These are phyloP conservation scores for Coleophora deauratella DNA, from an alignment of 2,888 invertebrate genomes.

Conservation along the genomic window DNA sequence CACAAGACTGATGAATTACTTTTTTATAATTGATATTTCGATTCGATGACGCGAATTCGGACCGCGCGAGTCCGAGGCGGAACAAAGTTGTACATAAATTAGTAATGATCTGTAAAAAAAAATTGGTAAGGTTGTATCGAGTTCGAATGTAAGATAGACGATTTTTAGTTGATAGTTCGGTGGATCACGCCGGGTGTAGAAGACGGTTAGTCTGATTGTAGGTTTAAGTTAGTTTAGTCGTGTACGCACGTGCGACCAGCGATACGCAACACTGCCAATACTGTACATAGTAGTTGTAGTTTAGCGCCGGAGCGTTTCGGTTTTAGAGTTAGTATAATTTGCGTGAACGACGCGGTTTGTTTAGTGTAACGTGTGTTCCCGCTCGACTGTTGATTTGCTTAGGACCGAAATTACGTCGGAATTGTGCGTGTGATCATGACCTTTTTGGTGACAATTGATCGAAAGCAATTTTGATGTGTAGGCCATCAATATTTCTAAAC, in stretches of 20 bases:
- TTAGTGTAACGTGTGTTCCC: not conserved
- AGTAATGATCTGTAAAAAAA: slow-evolving; percentile 42
- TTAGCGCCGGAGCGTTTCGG: slow-evolving; percentile 22
- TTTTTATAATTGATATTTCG: slow-evolving; percentile 57
- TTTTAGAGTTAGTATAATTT: slow-evolving; percentile 33
- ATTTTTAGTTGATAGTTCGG: slow-evolving; percentile 31
- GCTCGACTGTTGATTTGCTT: slow-evolving; percentile 25
- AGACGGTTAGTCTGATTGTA: slow-evolving; percentile 48
- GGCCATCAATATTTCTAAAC: no score
- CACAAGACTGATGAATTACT: slow-evolving; percentile 66
- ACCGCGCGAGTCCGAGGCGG: slow-evolving; percentile 22
- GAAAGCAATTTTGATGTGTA: no score
- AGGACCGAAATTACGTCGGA: no score
- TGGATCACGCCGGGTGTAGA: slow-evolving; percentile 5
- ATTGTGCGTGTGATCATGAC: no score
- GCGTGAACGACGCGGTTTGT: slow-evolving; percentile 24
- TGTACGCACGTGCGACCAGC: slow-evolving; percentile 49
- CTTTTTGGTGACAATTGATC: no score
- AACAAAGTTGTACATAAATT: slow-evolving; percentile 53
- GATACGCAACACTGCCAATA: slow-evolving; percentile 62
- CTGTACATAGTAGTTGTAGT: slow-evolving; percentile 51
- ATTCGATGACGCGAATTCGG: slow-evolving; percentile 15
- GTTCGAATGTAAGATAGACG: slow-evolving; percentile 28
- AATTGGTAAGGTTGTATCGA: slow-evolving; percentile 1
- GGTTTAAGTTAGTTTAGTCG: slow-evolving; percentile 24